Evolutionary conservation across 2,888 invertebrate genomes (phyloP).

Genomic region (Morpho deidamia): DNA sequence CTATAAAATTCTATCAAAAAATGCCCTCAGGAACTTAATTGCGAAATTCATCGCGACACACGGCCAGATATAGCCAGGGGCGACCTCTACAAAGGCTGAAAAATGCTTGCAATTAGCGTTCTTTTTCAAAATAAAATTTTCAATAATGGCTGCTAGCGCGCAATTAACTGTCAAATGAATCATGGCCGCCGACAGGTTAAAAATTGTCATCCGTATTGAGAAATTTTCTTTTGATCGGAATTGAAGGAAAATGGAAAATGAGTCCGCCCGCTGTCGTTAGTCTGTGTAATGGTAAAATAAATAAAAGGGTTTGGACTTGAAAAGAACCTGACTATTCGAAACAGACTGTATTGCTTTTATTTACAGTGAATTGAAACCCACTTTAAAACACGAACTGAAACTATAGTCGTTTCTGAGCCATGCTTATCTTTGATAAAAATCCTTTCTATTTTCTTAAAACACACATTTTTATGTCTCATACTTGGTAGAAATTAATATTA

Average conservation of each 20-base stretch:
- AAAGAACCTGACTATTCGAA: not conserved
- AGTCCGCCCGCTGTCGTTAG: not conserved
- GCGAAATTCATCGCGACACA: constrained; percentile 31
- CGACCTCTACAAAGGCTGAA: constrained; percentile 28
- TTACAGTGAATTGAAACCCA: not conserved
- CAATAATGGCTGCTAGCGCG: constrained; percentile 17
- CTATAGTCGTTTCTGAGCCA: not conserved
- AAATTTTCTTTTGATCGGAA: not conserved
- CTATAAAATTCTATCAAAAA: constrained; percentile 27
- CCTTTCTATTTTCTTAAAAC: too few relatives aligned
- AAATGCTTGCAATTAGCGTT: constrained; percentile 49
- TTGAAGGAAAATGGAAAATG: constrained; percentile 5
- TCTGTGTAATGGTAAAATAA: constrained; percentile 2
- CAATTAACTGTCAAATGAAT: constrained; percentile 52
- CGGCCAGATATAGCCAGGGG: constrained; percentile 12
- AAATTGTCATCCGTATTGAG: constrained; percentile 17
- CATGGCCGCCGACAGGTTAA: constrained; percentile 35
- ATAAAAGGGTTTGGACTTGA: constrained; percentile 3
- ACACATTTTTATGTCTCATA: too few relatives aligned
- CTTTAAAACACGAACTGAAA: not conserved
- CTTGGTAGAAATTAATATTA: too few relatives aligned
- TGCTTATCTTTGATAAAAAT: not conserved
- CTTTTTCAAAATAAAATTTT: constrained; percentile 43
- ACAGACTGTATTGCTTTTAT: constrained; percentile 3
- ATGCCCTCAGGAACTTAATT: constrained; percentile 25